These are phyloP conservation scores for Bos taurus DNA, from an alignment of 2,113 vertebrate species.

Conservation along the genomic window DNA sequence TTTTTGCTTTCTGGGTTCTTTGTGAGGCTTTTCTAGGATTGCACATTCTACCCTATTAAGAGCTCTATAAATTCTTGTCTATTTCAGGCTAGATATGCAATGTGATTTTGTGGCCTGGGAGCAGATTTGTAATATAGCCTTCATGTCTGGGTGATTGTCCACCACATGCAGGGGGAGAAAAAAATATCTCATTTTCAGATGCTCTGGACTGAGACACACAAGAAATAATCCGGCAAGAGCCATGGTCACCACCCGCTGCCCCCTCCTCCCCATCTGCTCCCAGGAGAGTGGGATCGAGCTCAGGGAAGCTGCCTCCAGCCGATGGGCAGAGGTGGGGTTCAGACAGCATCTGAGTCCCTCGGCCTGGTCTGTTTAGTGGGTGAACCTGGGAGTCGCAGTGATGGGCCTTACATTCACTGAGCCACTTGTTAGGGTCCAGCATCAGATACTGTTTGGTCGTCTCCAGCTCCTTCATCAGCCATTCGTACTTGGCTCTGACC, in stretches of 20 bases:
- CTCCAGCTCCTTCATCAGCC: constrained; percentile 96
- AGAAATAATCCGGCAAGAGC: constrained; percentile 50
- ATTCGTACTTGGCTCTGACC: constrained; percentile 93
- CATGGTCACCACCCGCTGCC: constrained; percentile 4
- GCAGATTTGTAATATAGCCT: constrained; percentile 56
- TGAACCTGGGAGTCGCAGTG: not conserved
- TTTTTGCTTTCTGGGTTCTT: not conserved
- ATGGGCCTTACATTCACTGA: constrained; percentile 91
- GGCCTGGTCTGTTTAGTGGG: not conserved
- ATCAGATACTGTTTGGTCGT: constrained; percentile 96
- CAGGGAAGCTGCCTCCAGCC: not conserved
- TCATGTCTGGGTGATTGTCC: constrained; percentile 60
- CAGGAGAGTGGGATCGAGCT: constrained; percentile 22
- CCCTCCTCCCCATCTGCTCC: not conserved
- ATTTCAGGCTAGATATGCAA: constrained; percentile 28
- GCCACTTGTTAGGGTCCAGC: constrained; percentile 97
- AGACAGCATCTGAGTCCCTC: not conserved
- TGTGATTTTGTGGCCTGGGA: constrained; percentile 53
- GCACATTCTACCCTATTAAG: constrained; percentile 20
- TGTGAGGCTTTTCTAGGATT: not conserved
- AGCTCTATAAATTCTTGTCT: constrained; percentile 46
- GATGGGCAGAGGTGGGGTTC: not conserved
- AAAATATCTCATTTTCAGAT: constrained; percentile 66
- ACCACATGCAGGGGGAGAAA: not conserved
- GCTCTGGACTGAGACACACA: constrained; percentile 54